Conservation (phyloP, 30 jellyfish, hydroid and myxozoan genomes). For the Aurelia aurita region DNA sequence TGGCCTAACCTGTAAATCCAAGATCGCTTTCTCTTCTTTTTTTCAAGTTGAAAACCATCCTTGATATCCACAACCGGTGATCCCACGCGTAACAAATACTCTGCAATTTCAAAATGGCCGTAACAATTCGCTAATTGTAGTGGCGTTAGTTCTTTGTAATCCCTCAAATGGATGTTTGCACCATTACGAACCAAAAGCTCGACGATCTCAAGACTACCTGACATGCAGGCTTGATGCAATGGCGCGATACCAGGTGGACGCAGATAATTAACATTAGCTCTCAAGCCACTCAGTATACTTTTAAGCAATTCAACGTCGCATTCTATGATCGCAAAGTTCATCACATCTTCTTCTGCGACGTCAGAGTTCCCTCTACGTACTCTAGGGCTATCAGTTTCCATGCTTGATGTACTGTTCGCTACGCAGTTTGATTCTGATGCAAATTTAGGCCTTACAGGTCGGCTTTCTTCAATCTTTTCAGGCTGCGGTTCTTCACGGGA, state of each 20-base stretch:
- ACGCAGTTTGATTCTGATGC: not conserved
- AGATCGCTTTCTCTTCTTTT: conserved; percentile 30
- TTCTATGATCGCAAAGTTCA: conserved; percentile 67
- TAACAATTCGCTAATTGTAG: conserved; percentile 46
- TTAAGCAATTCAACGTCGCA: conserved; percentile 30
- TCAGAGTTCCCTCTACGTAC: conserved; percentile 58
- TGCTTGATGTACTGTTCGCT: not conserved
- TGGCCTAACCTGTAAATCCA: conserved; percentile 16
- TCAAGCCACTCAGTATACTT: conserved; percentile 24
- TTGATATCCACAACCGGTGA: conserved; percentile 62
- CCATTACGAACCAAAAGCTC: conserved; percentile 52
- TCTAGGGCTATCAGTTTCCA: conserved; percentile 9
- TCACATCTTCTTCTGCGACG: conserved; percentile 60
- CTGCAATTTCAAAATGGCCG: conserved; percentile 75
- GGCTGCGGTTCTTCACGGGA: conserved; percentile 20
- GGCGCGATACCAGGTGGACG: conserved; percentile 77
- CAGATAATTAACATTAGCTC: conserved; percentile 41
- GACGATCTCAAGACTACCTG: conserved; percentile 54
- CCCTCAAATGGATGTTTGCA: conserved; percentile 44
- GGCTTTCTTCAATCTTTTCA: not conserved
- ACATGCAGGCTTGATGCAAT: conserved; percentile 66
- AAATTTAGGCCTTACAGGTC: not conserved
- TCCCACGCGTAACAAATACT: conserved; percentile 57
- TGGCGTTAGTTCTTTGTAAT: conserved; percentile 56
- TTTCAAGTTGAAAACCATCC: conserved; percentile 69